Percentiles rank a stretch among this genome's conserved stretches.
phyloP scores from a whole-genome alignment of 2,888 invertebrate species.

The Fragum whitleyi region DNA sequence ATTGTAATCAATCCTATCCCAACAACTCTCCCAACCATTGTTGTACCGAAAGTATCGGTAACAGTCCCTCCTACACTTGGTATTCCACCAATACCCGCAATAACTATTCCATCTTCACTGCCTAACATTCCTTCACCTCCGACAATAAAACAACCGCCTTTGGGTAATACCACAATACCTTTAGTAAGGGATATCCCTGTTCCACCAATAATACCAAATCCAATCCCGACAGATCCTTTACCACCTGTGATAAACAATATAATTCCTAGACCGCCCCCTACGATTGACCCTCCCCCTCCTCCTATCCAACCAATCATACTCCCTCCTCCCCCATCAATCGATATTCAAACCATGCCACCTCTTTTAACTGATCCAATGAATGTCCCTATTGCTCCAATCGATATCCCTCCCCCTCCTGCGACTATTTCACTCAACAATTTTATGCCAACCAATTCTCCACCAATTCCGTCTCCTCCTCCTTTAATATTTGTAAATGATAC shows the following conservation, averaged over 20 bases:
- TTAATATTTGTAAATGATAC: neutral
- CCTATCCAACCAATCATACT: slow-evolving; percentile 6
- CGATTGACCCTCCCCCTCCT: too few species aligned
- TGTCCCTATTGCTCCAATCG: neutral
- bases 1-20: neutral
- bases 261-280: slow-evolving; percentile 10
- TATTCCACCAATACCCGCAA: neutral
- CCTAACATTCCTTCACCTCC: neutral
- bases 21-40: slow-evolving; percentile 5
- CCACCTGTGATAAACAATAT: neutral
- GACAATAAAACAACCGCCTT: neutral
- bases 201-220: slow-evolving; percentile 3
- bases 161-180: neutral
- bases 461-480: neutral
- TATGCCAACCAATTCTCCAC: neutral
- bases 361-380: neutral
- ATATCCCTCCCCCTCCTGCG: slow-evolving; percentile 5
- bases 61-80: neutral
- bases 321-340: slow-evolving; percentile 8
- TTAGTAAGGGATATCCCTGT: neutral
- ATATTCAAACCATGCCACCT: neutral
- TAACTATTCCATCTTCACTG: neutral
- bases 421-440: neutral
- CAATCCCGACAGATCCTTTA: neutral
- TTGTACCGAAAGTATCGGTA: neutral